Base-by-base conservation (phyloP, 2,888 invertebrate species). In the Drosophila kanekoi region DNA sequence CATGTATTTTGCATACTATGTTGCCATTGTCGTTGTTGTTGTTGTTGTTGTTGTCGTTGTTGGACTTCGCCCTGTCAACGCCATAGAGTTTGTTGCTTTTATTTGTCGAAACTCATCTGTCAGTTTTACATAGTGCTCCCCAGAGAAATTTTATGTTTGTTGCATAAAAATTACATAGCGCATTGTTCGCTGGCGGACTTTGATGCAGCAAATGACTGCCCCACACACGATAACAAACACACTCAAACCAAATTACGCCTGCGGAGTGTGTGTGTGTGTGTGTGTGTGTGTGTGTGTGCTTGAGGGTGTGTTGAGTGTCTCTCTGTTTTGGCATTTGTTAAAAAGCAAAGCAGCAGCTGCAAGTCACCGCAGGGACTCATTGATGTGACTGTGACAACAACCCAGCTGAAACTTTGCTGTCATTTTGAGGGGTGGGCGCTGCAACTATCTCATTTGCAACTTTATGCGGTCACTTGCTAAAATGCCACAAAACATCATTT, bases 41-140 rank as follows among this genome's bases (percentile, higher is more conserved):
- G 52, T 45, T 74, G 66, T 54, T 57, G 51, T 35, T 56, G 37
- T 54, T 57, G 51, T 35, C 52, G 37, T 52, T 40, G 52, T 45
- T 74, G 66, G 57, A 76, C 52, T 72, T 59, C 48, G 71, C 59
- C 52, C 67, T 67, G 72, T 73, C 76, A 79, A 49, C 77, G 49
- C 67, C 72, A 65, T 72, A 48, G 52, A 76, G 65, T 69, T 72
- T 43, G 59, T 70, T 61, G 63, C 56, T 38, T 49, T 58, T 54
- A 53, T 60, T 49, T 66, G 64, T 68, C 61, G 68, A 71, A 72
- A 79, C 77, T 84, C 85, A 85, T 84, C 85, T 85, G 83, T 83
- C 83, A 84, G 85, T 75, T 85, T 85, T 84, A 81, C 85, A 85
- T 83, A 84, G 77, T 85, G 83, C 85, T 77, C 83, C 85, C 83